Conservation (phyloP, 1,140 invertebrate genomes). For the Philotrypesis tridentata region DNA sequence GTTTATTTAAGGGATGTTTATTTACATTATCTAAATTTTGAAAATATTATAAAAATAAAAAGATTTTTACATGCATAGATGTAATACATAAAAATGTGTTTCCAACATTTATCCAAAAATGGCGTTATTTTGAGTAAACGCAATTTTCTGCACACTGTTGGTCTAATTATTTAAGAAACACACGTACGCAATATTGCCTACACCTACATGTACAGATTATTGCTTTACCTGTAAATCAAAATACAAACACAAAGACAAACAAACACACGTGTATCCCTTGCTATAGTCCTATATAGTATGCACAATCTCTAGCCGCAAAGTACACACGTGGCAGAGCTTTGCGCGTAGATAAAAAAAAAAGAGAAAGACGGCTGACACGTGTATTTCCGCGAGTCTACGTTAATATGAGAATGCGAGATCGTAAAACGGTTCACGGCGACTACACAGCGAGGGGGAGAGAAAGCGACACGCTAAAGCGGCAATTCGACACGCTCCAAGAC, state of each 20-base stretch:
- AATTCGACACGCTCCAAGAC: conserved; percentile 64
- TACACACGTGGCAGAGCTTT: conserved; percentile 34
- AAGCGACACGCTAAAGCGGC: conserved; percentile 55
- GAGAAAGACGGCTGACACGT: conserved; percentile 25
- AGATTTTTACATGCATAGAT: no score
- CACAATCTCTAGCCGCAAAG: background rate
- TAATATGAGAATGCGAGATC: conserved; percentile 64
- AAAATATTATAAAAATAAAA: no score
- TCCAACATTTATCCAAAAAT: no score
- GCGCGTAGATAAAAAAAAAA: conserved; percentile 42
- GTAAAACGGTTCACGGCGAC: conserved; percentile 25
- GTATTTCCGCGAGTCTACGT: conserved; percentile 55
- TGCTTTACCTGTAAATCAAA: background rate
- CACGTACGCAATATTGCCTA: no score
- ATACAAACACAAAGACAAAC: background rate
- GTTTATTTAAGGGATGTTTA: no score
- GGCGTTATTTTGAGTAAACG: no score
- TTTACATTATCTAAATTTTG: no score
- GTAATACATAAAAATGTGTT: no score
- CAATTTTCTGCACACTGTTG: no score
- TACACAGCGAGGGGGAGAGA: background rate
- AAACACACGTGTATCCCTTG: background rate
- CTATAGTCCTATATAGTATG: background rate
- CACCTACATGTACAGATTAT: no score
- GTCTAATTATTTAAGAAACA: no score